Percentiles rank a stretch among this genome's conserved stretches.
These are phyloP conservation scores for Acanthacorydalis orientalis DNA, from an alignment of 2,888 invertebrate species.

Conservation along the genomic window DNA sequence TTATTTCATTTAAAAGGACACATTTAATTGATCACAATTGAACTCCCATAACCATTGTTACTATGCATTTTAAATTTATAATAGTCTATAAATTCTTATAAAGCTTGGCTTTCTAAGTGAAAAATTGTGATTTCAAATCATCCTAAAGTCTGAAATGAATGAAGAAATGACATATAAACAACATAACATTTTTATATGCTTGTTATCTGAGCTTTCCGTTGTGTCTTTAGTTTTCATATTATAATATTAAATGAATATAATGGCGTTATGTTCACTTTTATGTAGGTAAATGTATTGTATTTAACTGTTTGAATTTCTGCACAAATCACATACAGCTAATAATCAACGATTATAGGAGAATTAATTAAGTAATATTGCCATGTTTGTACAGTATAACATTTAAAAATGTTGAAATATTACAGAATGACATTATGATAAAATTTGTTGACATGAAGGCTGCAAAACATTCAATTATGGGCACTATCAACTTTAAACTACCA, in stretches of 20 bases:
- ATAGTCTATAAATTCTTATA: constrained; percentile 3
- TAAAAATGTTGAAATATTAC: too few species aligned
- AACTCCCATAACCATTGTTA: constrained; percentile 19
- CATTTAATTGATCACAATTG: constrained; percentile 25
- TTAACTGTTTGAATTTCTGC: too few species aligned
- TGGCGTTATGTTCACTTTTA: too few species aligned
- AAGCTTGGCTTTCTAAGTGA: neutral
- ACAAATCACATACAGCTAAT: constrained; percentile 1
- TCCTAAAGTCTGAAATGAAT: constrained; percentile 7
- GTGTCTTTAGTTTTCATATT: too few species aligned
- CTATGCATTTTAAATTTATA: constrained; percentile 1
- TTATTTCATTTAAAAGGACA: constrained; percentile 22
- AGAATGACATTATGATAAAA: too few species aligned
- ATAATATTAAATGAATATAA: too few species aligned
- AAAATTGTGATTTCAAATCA: constrained; percentile 3
- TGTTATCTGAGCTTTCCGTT: too few species aligned
- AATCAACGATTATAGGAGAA: constrained; percentile 22
- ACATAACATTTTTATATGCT: too few species aligned
- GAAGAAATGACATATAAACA: too few species aligned
- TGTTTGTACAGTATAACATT: constrained; percentile 27
- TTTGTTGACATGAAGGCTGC: neutral
- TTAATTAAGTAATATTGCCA: constrained; percentile 28
- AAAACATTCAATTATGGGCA: neutral
- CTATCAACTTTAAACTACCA: neutral
- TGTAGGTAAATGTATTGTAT: too few species aligned